A percentile compares a stretch with the other conserved stretches of the same genome.
Conservation (phyloP, 2,888 invertebrate species). For the Cepaea hortensis region DNA sequence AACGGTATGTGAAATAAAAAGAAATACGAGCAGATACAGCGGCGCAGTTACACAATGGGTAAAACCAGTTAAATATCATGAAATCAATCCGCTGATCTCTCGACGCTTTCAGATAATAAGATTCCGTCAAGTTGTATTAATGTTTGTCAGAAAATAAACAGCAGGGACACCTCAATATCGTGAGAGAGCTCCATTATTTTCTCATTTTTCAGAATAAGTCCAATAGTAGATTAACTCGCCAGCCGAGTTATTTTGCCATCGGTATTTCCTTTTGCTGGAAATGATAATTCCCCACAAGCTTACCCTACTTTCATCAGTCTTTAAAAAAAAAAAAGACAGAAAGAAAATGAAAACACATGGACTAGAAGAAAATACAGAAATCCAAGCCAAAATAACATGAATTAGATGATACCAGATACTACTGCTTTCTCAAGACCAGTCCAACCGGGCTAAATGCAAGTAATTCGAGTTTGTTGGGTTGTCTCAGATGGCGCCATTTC, state of each 20-base stretch:
- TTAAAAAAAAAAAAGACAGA: too few relatives aligned
- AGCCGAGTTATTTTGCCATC: not conserved
- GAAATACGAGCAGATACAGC: not conserved
- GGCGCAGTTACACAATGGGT: not conserved
- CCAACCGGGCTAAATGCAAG: too few relatives aligned
- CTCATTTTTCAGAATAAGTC: not conserved
- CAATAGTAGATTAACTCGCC: slow-evolving; percentile 1
- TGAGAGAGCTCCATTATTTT: not conserved
- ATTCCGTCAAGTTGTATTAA: slow-evolving; percentile 20
- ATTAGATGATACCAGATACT: too few relatives aligned
- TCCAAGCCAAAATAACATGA: too few relatives aligned
- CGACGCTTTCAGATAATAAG: not conserved
- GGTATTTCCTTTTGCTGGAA: not conserved
- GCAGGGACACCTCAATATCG: slow-evolving; percentile 8
- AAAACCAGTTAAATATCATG: slow-evolving; percentile 8
- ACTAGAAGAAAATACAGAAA: too few relatives aligned
- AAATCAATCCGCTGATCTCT: slow-evolving; percentile 1
- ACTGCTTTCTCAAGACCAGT: too few relatives aligned
- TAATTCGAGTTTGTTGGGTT: too few relatives aligned
- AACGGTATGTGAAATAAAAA: too few relatives aligned
- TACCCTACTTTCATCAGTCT: too few relatives aligned
- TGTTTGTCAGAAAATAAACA: slow-evolving; percentile 10
- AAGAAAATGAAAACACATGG: too few relatives aligned
- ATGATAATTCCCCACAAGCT: too few relatives aligned
- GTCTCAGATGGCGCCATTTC: too few relatives aligned